Evolutionary conservation across 2,797 vertebrate genomes (phyloP), one percentile per base, ranked within the genome.

Genomic region (Syngnathus acus): DNA sequence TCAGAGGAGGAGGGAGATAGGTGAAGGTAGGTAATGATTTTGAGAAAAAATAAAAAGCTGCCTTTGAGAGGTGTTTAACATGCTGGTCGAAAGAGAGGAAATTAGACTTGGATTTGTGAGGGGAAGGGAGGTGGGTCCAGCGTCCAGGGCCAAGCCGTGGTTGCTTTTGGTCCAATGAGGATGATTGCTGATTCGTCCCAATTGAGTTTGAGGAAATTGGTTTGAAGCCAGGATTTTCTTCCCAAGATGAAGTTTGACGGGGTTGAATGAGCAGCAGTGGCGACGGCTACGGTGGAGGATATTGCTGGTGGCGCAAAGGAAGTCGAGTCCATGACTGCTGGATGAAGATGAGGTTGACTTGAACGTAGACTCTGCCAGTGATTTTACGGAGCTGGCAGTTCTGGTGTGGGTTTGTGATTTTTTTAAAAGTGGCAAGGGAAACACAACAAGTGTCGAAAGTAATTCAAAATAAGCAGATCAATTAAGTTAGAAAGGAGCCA

Each of bases 371-470:
- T 47, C 14, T 17, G 14, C 45, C 45, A 47, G 45, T 47, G 16
- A 47, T 17, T 47, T 17, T 47, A 47, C 6, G 14, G 45, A 47
- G 45, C 17, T 47, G 14, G 45, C 16, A 17, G 45, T 47, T 26
- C 7, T 13, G 10, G 11, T 6, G 38, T 39, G 39, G 10, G 21
- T 61, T 42, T 42, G 21, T 14, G n/a, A 9, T 26, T 26, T 26
- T 61, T 21, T 61, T 11, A 21, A 21, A 47, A 26, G 21, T 42
- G 6, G 21, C 7, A 75, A 81, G 47, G 21, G 21, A 62, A 75
- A 65, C 17, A 60, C 42, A 68, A 75, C 68, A 45, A 74, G 72
- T 78, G 68, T 69, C 47, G 38, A 54, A 50, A 65, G 73, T 79
- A 50, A 61, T 68, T 77, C 68, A 42, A 75, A 76, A 76, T 26